Conservation (phyloP, 2,888 invertebrate genomes). For the Rapana venosa region DNA sequence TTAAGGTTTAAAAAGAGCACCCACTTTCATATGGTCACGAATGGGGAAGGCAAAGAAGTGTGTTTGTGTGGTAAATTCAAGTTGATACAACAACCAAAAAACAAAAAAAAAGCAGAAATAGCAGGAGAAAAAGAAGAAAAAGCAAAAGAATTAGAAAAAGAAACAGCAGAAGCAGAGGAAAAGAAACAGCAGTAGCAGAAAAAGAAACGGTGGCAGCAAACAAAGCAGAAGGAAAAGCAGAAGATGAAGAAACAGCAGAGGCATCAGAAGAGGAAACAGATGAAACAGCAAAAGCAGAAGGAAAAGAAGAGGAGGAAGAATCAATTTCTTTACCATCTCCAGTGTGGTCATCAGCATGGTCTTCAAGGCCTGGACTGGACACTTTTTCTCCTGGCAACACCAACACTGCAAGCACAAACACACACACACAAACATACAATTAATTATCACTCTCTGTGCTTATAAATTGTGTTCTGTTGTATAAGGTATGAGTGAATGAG, state of each 20-base stretch:
- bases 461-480: too few relatives aligned
- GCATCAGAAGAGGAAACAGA: background rate
- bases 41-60: too few relatives aligned
- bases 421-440: background rate
- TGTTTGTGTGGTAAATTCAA: too few relatives aligned
- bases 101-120: background rate
- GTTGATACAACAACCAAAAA: background rate
- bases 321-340: conserved; percentile 39
- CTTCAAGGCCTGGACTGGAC: conserved; percentile 54
- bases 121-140: background rate
- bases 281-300: background rate
- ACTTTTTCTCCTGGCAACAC: conserved; percentile 66
- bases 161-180: background rate
- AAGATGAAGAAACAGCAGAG: background rate
- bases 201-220: background rate
- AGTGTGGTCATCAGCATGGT: conserved; percentile 50
- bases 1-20: too few relatives aligned
- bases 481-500: too few relatives aligned
- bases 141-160: background rate
- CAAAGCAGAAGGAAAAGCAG: background rate
- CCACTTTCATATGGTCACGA: too few relatives aligned
- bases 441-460: too few relatives aligned
- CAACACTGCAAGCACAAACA: conserved; percentile 60
- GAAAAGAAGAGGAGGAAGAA: background rate
- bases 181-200: background rate